These are phyloP conservation scores for Tragulus kanchil DNA, from an alignment of 2,113 vertebrate genomes.

Conservation along the genomic window DNA sequence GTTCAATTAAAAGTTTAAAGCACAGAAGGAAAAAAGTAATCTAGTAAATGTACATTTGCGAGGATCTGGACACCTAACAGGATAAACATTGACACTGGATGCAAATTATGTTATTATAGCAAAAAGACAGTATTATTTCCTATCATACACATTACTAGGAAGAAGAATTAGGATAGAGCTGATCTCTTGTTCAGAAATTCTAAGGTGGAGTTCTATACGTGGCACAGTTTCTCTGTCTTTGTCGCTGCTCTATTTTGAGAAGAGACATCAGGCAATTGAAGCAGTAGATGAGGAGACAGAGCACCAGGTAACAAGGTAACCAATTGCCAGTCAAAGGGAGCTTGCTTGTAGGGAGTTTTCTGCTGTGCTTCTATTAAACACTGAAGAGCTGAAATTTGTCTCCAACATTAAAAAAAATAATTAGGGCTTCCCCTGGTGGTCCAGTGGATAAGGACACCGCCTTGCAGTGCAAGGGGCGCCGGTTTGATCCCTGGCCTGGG, in stretches of 20 bases:
- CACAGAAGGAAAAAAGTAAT: not conserved
- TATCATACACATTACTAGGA: not conserved
- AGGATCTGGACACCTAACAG: not conserved
- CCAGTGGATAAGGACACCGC: too few relatives aligned
- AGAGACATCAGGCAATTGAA: not conserved
- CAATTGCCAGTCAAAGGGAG: not conserved
- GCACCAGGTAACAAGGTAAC: not conserved
- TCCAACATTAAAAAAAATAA: not conserved
- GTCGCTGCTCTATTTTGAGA: not conserved
- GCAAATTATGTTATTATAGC: not conserved
- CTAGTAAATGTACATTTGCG: not conserved
- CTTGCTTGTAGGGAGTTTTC: not conserved
- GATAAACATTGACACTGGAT: constrained; percentile 7
- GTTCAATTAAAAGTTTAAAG: constrained; percentile 44
- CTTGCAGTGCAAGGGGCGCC: too few relatives aligned
- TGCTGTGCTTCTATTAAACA: not conserved
- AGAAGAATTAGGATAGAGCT: constrained; percentile 12
- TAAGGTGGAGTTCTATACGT: not conserved
- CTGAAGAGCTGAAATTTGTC: not conserved
- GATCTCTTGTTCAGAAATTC: constrained; percentile 2
- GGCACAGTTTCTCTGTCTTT: not conserved
- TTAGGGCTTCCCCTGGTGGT: too few relatives aligned
- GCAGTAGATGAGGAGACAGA: not conserved
- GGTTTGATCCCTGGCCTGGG: too few relatives aligned
- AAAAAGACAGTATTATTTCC: not conserved